Base-by-base conservation (phyloP, 2,888 invertebrate species). In the Hypena proboscidalis region DNA sequence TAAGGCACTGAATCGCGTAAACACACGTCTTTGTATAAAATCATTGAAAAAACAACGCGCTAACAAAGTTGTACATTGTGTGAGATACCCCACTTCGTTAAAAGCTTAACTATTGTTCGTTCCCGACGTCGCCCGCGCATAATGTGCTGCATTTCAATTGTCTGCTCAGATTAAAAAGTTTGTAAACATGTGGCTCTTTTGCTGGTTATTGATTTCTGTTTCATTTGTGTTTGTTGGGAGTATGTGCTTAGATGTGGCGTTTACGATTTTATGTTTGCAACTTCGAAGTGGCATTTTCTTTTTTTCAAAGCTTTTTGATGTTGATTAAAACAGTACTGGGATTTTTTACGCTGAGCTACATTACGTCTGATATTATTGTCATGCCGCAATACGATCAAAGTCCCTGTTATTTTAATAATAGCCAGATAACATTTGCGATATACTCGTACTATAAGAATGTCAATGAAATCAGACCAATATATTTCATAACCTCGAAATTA, bases 71-170 rank as follows among this genome's bases (percentile, higher is more conserved):
- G 10, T 23, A 63, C 59, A 57, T 62, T 39, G 34, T 34, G 11
- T 27, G 58, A 74, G 85, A 84, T 85, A 85, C 61, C 77, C 80
- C 83, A 83, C 81, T 83, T 80, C 64, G 74, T 76, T 82, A 75
- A 74, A 60, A 67, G 77, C 70, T 79, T 74, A 73, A 68, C 77
- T 62, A 83, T 83, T 83, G 83, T 83, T 54, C 55, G 25, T 64
- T 52, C 58, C 68, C 70, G 60, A 57, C 67, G 57, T 58, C 66
- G 58, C 63, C 51, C 67, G 70, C 66, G 58, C 75, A 78, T 81
- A 70, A 80, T 80, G 74, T 73, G 59, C 59, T 62, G 70, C 75
- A 74, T 76, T 77, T 76, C 66, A 78, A 77, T 74, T 78, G 77
- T 76, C 70, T 67, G 66, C 51, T 52, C 69, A 76, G 78, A 78